Conservation (phyloP, 2,888 invertebrate genomes). For the Neoaliturus tenellus region DNA sequence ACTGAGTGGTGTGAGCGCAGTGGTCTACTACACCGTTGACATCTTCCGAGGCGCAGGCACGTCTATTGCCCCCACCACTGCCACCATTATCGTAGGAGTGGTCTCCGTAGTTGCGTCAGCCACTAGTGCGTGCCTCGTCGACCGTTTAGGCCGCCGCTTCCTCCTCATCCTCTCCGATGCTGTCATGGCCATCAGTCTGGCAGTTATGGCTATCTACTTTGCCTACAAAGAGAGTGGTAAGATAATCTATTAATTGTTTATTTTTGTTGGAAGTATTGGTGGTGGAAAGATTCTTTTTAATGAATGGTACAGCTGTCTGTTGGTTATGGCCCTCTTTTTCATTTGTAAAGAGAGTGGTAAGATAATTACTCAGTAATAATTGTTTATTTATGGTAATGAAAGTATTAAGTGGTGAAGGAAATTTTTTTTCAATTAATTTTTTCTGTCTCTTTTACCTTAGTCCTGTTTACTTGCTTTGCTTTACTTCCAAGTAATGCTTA, state of each 20-base stretch:
- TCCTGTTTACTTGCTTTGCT: no score
- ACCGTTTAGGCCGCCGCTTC: conserved; percentile 71
- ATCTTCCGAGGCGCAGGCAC: conserved; percentile 68
- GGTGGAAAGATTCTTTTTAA: neutral
- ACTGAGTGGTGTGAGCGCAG: conserved; percentile 69
- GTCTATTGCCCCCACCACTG: conserved; percentile 65
- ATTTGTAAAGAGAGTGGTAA: no score
- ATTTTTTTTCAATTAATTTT: no score
- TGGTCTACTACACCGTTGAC: conserved; percentile 69
- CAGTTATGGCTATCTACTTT: conserved; percentile 69
- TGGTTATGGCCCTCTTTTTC: no score
- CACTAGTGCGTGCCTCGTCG: conserved; percentile 66
- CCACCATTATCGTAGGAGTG: conserved; percentile 72
- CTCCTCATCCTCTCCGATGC: conserved; percentile 72
- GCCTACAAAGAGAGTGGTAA: conserved; percentile 63
- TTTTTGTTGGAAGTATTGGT: conserved; percentile 54
- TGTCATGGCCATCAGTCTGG: conserved; percentile 67
- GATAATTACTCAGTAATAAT: no score
- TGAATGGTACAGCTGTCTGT: no score
- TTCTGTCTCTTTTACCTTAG: no score
- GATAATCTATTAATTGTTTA: neutral
- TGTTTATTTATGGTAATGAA: no score
- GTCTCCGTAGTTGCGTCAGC: conserved; percentile 68
- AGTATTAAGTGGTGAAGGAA: no score
- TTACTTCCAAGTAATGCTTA: no score